Evolutionary conservation across 2,113 vertebrate species (phyloP), one percentile per base, ranked within the genome.

Genomic region (Monopterus albus): DNA sequence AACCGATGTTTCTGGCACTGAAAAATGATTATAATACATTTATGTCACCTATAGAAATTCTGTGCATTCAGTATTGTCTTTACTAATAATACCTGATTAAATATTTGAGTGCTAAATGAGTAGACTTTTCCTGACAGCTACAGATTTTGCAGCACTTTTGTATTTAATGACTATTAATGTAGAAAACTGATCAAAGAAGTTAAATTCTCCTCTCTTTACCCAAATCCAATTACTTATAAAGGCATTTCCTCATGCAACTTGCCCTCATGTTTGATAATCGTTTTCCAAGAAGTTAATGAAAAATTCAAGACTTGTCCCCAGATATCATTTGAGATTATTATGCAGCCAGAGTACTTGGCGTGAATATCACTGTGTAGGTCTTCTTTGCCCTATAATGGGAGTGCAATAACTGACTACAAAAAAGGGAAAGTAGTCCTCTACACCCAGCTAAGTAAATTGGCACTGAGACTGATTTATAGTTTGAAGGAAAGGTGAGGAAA

Each of bases 281-380:
- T 64, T 78, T 58, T 70, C 42, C 46, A 47, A 46, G 67, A 62
- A 28, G 29, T 13, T 56, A 55, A 77, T 81, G 63, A 77, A 81
- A 80, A 70, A 81, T 81, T 51, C 59, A 81, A 66, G 45, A 15
- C 56, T 6, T 23, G 56, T 72, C 62, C 56, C 67, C 1, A 1
- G 62, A 79, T 67, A 67, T 76, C 46, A 58, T 65, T 53, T 43
- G 33, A 60, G 52, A 77, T 77, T 36, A 58, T 82, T 69, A 85
- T 82, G 53, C 68, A 58, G 38, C 39, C 42, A 49, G 47, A 71
- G 69, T 50, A 14, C 45, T 39, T 14, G 12, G 45, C 0, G 0
- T 65, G 38, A 39, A 55, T 60, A 57, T 68, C 23, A 33, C 65
- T 58, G 39, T 53, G 38, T 50, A 36, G 8, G 59, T 65, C 40